Percentiles rank a stretch among this genome's conserved stretches.
These are phyloP conservation scores for Augochlora pura DNA, from an alignment of 1,140 invertebrate genomes.

Conservation along the genomic window DNA sequence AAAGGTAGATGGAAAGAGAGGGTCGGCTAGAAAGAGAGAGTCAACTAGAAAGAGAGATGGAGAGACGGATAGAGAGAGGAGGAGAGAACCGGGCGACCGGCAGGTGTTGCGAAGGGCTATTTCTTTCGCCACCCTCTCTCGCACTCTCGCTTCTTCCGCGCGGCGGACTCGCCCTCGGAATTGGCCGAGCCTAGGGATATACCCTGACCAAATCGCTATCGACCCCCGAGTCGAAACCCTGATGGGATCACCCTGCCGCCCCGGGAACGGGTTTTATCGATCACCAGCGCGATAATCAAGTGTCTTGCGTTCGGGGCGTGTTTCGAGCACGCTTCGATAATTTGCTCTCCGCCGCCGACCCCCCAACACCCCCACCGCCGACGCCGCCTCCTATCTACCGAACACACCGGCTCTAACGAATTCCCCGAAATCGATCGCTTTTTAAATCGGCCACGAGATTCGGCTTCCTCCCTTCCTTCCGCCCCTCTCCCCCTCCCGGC, in stretches of 20 bases:
- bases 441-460: too few relatives aligned
- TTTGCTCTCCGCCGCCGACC: neutral
- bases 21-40: too few relatives aligned
- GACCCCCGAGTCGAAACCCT: neutral
- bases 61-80: too few relatives aligned
- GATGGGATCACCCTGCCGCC: neutral
- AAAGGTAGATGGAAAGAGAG: neutral
- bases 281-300: neutral
- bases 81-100: neutral
- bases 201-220: constrained; percentile 8
- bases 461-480: too few relatives aligned
- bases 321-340: neutral
- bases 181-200: neutral
- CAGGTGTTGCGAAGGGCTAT: constrained; percentile 45
- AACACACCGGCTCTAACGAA: too few relatives aligned
- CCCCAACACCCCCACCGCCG: too few relatives aligned
- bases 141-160: too few relatives aligned
- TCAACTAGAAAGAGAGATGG: too few relatives aligned
- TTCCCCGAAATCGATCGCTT: too few relatives aligned
- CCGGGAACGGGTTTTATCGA: neutral
- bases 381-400: neutral
- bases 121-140: constrained; percentile 20
- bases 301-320: neutral
- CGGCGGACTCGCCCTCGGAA: neutral
- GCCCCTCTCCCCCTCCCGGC: too few relatives aligned